Percentiles rank a stretch among this genome's conserved stretches.
Evolutionary conservation across 1,140 invertebrate genomes (phyloP).

Genomic region (Araneus ventricosus): DNA sequence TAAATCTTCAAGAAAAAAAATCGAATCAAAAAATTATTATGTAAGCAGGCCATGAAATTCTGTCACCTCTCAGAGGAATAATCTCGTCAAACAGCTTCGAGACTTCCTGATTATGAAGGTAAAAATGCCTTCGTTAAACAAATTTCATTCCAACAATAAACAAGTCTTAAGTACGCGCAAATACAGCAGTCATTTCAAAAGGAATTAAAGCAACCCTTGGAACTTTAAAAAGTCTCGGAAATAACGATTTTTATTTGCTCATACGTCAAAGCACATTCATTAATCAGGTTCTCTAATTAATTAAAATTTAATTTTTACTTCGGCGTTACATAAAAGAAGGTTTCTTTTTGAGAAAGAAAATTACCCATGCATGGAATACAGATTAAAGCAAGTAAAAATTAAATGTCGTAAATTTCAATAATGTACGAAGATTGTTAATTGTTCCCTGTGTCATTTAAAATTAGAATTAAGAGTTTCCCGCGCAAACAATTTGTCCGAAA

Average conservation of each 20-base stretch:
- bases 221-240: not conserved
- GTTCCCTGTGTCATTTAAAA: not conserved
- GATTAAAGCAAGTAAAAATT: not conserved
- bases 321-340: not conserved
- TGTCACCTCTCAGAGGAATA: no score
- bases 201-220: not conserved
- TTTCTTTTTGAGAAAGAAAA: not conserved
- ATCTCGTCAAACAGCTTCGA: no score
- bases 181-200: not conserved
- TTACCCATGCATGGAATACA: not conserved
- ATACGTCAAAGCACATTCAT: not conserved
- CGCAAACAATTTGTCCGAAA: not conserved
- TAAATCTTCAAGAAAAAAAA: no score
- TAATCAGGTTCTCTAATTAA: not conserved
- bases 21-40: no score
- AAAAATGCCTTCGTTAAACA: no score
- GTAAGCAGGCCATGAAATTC: no score
- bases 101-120: no score
- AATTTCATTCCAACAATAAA: no score
- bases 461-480: not conserved
- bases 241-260: not conserved
- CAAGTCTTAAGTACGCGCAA: not conserved
- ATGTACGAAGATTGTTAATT: not conserved
- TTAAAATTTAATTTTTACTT: not conserved
- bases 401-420: not conserved